Evolutionary conservation across 1,140 invertebrate genomes (phyloP).

Genomic region (Cotesia vestalis): DNA sequence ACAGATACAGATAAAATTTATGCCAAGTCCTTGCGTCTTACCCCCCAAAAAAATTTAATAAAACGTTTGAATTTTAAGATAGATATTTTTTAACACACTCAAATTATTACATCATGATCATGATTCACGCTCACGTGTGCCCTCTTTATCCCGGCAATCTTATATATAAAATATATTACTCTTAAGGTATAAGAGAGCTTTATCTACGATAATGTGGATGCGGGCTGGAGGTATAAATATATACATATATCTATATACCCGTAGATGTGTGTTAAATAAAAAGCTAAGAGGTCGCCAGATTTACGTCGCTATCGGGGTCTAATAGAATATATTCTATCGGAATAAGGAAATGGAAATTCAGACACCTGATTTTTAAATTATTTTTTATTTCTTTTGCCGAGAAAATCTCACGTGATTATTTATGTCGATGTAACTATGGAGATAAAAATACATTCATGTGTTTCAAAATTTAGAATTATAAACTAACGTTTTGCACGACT

Average conservation of each 20-base stretch:
- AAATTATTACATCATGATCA: too few species aligned
- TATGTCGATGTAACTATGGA: conserved; percentile 23
- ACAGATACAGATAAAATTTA: neutral
- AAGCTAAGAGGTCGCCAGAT: conserved; percentile 6
- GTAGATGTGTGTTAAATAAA: neutral
- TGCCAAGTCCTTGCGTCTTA: too few species aligned
- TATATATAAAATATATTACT: neutral
- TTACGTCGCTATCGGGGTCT: conserved; percentile 35
- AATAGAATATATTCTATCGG: conserved; percentile 39
- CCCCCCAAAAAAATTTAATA: too few species aligned
- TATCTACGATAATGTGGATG: conserved; percentile 3
- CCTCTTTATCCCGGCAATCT: neutral
- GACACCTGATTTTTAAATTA: too few species aligned
- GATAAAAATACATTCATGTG: neutral
- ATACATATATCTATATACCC: neutral
- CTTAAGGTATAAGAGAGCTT: neutral
- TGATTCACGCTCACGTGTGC: too few species aligned
- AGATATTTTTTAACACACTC: neutral
- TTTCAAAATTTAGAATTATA: too few species aligned
- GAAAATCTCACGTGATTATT: too few species aligned
- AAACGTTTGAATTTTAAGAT: neutral
- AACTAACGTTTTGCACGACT: too few species aligned
- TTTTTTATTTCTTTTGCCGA: too few species aligned
- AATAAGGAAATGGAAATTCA: conserved; percentile 27
- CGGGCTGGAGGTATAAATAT: neutral